These are phyloP conservation scores for Coremacera marginata DNA, from an alignment of 2,888 invertebrate species.

Conservation along the genomic window DNA sequence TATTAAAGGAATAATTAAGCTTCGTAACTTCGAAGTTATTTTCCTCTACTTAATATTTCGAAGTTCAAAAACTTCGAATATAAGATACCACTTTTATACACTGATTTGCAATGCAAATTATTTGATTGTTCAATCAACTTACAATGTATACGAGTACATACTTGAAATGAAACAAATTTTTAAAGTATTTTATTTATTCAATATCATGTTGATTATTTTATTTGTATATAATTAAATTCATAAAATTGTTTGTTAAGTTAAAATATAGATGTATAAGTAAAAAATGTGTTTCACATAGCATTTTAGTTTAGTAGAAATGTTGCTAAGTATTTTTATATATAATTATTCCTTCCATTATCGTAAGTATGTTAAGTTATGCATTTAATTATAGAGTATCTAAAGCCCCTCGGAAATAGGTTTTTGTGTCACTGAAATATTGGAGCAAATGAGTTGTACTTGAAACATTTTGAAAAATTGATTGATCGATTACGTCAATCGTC, in stretches of 20 bases:
- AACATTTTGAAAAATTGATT: background rate
- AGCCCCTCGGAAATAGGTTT: conserved; percentile 26
- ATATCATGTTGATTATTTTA: conserved; percentile 53
- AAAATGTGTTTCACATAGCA: conserved; percentile 58
- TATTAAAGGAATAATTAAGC: no score
- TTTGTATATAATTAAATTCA: conserved; percentile 57
- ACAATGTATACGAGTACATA: background rate
- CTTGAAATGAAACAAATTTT: background rate
- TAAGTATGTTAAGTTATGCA: conserved; percentile 23
- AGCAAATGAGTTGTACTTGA: background rate
- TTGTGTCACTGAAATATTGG: conserved; percentile 14
- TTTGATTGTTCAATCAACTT: no score
- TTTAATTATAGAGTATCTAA: conserved; percentile 25
- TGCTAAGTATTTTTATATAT: conserved; percentile 48
- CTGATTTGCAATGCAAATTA: no score
- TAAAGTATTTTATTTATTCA: conserved; percentile 40
- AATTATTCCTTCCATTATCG: conserved; percentile 13
- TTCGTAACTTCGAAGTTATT: no score
- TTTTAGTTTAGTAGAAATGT: conserved; percentile 59
- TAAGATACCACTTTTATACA: no score
- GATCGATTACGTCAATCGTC: background rate
- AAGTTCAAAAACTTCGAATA: no score
- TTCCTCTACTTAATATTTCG: no score
- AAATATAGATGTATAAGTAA: conserved; percentile 59
- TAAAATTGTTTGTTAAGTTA: conserved; percentile 58